Evolutionary conservation across 2,113 vertebrate species (phyloP).

Genomic region (Oryzias curvinotus): DNA sequence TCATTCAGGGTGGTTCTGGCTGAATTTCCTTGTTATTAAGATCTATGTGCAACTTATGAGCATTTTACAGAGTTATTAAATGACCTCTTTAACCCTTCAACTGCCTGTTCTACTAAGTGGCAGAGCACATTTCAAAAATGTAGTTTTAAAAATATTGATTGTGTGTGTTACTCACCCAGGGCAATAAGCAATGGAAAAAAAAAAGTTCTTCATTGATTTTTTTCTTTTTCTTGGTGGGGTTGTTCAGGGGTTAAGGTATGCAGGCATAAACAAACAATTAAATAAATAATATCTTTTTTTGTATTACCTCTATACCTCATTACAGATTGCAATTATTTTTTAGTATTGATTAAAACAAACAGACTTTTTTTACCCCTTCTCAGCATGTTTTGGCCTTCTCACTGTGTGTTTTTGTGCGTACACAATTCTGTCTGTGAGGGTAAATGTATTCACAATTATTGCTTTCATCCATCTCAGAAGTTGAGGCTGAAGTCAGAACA

Average conservation of each 20-base stretch:
- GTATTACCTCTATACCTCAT: conserved; percentile 31
- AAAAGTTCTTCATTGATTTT: too few relatives aligned
- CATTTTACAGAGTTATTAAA: conserved; percentile 61
- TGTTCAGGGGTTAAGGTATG: conserved; percentile 45
- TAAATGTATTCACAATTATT: conserved; percentile 23
- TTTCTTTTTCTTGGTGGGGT: too few relatives aligned
- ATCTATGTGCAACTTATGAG: conserved; percentile 76
- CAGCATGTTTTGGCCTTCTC: neutral
- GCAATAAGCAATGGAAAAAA: too few relatives aligned
- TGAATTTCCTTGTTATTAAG: conserved; percentile 60
- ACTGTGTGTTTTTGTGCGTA: conserved; percentile 18
- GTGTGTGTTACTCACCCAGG: too few relatives aligned
- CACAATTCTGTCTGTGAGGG: neutral
- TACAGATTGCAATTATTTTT: too few relatives aligned
- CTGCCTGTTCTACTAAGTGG: too few relatives aligned
- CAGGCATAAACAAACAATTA: conserved; percentile 68
- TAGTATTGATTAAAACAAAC: too few relatives aligned
- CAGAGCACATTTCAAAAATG: too few relatives aligned
- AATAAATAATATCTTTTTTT: conserved; percentile 59
- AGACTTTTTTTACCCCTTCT: neutral
- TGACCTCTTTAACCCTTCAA: too few relatives aligned
- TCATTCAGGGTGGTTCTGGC: conserved; percentile 42
- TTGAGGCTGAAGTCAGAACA: conserved; percentile 25
- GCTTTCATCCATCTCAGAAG: conserved; percentile 48
- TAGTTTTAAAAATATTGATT: too few relatives aligned